These are phyloP conservation scores for Anolis apletophallus DNA, from an alignment of 2,797 vertebrate genomes.

Conservation along the genomic window DNA sequence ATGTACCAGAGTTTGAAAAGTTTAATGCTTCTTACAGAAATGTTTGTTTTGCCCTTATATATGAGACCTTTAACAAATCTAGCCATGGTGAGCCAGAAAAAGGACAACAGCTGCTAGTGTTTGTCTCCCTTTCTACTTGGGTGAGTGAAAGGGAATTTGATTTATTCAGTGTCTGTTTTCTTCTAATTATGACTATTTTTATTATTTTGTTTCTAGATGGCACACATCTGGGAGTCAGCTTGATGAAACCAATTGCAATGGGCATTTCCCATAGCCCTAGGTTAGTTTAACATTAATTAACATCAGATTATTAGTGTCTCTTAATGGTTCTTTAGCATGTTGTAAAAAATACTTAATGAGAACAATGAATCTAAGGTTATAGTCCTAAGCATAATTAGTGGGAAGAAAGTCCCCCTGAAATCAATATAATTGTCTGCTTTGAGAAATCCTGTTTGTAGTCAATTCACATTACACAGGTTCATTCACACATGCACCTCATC, in stretches of 20 bases:
- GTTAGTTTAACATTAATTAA: conserved; percentile 56
- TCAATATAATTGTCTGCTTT: neutral
- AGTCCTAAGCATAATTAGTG: neutral
- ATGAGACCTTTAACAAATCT: neutral
- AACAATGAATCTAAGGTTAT: neutral
- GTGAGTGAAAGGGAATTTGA: neutral
- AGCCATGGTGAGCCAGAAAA: neutral
- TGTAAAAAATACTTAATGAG: conserved; percentile 33
- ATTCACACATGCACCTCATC: neutral
- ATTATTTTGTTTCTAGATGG: conserved; percentile 34
- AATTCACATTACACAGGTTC: neutral
- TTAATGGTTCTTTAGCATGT: conserved; percentile 39
- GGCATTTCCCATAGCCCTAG: conserved; percentile 12
- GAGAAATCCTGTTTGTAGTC: neutral
- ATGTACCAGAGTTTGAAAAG: neutral
- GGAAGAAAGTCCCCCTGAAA: neutral
- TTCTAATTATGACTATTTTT: conserved; percentile 21
- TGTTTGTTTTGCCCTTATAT: neutral
- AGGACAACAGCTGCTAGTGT: conserved; percentile 2
- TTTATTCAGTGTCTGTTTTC: conserved; percentile 34
- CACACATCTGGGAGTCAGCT: conserved; percentile 24
- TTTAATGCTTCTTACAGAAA: neutral
- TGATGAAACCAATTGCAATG: conserved; percentile 47
- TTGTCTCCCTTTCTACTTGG: conserved; percentile 21
- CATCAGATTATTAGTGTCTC: conserved; percentile 20